Percentiles rank a stretch among this genome's conserved stretches.
Conservation (phyloP, 2,797 vertebrate species). For the Manis pentadactyla region DNA sequence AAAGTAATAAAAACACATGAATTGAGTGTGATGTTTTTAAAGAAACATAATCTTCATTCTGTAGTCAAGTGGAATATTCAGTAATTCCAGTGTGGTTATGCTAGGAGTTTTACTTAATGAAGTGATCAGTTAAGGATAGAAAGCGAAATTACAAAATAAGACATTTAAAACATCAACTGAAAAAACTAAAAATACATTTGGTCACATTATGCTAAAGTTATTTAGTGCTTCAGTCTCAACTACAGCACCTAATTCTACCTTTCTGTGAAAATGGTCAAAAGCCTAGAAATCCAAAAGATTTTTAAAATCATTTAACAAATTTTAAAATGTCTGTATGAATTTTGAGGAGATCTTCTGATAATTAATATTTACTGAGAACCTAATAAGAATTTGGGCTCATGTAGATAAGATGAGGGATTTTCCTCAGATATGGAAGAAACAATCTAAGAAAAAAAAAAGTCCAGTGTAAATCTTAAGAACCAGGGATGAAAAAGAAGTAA, state of each 20-base stretch:
- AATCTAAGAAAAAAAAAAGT: not conserved
- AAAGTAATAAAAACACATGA: slow-evolving; percentile 45
- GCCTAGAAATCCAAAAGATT: slow-evolving; percentile 26
- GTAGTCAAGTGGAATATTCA: slow-evolving; percentile 1
- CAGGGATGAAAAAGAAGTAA: not conserved
- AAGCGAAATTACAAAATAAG: slow-evolving; percentile 25
- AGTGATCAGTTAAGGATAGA: slow-evolving; percentile 19
- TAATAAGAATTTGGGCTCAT: not conserved
- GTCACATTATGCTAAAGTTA: not conserved
- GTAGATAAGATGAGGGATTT: slow-evolving; percentile 31
- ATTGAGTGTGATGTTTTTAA: slow-evolving; percentile 37
- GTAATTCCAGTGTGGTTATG: slow-evolving; percentile 27
- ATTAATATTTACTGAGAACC: slow-evolving; percentile 14
- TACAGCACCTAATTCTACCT: not conserved
- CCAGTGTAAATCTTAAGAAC: not conserved
- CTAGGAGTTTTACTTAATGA: slow-evolving; percentile 42
- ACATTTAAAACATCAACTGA: not conserved
- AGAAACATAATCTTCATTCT: slow-evolving; percentile 55
- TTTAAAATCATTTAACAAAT: slow-evolving; percentile 21
- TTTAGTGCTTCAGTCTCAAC: not conserved
- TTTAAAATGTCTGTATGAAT: not conserved
- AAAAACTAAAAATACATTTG: not conserved
- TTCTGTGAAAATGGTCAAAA: not conserved
- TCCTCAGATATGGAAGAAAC: slow-evolving; percentile 12
- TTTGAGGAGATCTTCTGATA: slow-evolving; percentile 20